A percentile compares a stretch with the other conserved stretches of the same genome.
Evolutionary conservation across 2,113 vertebrate genomes (phyloP).

Genomic region (Zosterops hypoxanthus): DNA sequence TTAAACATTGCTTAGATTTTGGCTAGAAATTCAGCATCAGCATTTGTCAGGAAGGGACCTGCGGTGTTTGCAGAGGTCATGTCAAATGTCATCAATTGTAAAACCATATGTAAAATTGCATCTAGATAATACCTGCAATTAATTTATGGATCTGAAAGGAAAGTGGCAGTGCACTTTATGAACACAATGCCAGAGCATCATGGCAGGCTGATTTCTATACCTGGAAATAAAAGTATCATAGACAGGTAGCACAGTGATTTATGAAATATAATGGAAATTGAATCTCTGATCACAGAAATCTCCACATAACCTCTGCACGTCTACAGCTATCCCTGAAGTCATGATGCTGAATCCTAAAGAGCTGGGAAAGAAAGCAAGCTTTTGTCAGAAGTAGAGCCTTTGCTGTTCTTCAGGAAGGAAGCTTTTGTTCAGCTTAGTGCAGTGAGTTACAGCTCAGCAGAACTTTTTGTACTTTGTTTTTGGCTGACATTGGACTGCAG

Average conservation of each 20-base stretch:
- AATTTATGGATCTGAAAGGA: not conserved
- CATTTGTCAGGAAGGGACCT: not conserved
- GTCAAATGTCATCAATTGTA: not conserved
- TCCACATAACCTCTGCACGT: slow-evolving; percentile 34
- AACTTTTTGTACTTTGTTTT: slow-evolving; percentile 64
- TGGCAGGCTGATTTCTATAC: not conserved
- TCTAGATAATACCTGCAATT: not conserved
- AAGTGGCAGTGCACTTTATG: not conserved
- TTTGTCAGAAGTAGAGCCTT: slow-evolving; percentile 63
- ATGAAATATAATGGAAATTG: not conserved
- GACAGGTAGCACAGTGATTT: not conserved
- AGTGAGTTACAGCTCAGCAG: slow-evolving; percentile 60
- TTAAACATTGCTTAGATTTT: not conserved
- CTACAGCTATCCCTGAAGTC: slow-evolving; percentile 43
- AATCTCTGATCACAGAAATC: slow-evolving; percentile 29
- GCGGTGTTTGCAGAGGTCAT: not conserved
- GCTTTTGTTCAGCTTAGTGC: slow-evolving; percentile 58
- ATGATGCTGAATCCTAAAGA: slow-evolving; percentile 63
- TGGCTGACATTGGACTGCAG: slow-evolving; percentile 63
- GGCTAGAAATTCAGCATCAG: not conserved
- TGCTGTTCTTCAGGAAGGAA: slow-evolving; percentile 53
- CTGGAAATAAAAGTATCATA: not conserved
- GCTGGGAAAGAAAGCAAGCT: slow-evolving; percentile 55
- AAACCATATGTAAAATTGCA: not conserved
- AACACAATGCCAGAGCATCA: not conserved